phyloP scores from a whole-genome alignment of 1,140 invertebrate genomes.

The Drosophila azteca region DNA sequence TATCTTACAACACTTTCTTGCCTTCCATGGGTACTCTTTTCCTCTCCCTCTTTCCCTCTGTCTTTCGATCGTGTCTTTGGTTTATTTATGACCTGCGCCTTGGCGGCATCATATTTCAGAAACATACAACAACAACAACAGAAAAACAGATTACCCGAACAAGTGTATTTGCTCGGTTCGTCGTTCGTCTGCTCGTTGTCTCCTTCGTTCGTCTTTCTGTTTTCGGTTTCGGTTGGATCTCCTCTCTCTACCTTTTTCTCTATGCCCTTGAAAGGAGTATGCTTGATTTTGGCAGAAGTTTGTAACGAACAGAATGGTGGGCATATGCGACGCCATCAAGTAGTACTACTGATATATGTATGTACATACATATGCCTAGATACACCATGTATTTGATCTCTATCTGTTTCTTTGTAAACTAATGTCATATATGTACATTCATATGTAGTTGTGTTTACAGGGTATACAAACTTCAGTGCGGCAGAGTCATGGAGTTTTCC shows the following conservation, averaged over 20 bases:
- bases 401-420: no score
- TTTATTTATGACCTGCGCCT: conserved; percentile 78
- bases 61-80: conserved; percentile 43
- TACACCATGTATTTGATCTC: no score
- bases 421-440: no score
- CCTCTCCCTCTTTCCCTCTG: conserved; percentile 14
- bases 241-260: conserved; percentile 2
- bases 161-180: conserved; percentile 58
- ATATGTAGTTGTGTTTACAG: no score
- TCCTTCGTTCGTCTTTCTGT: conserved; percentile 3
- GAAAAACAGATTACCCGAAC: conserved; percentile 48
- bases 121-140: conserved; percentile 22
- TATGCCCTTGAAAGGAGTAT: neutral
- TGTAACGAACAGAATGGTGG: no score
- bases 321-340: no score
- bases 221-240: no score
- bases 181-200: conserved; percentile 40
- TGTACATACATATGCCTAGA: no score
- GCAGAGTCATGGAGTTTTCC: no score
- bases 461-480: no score
- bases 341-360: no score
- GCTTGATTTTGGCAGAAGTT: no score
- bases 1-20: conserved; percentile 74
- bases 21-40: conserved; percentile 23
- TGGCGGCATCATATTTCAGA: conserved; percentile 72